These are phyloP conservation scores for Callorhinus ursinus DNA, from an alignment of 2,113 vertebrate species.

Conservation along the genomic window DNA sequence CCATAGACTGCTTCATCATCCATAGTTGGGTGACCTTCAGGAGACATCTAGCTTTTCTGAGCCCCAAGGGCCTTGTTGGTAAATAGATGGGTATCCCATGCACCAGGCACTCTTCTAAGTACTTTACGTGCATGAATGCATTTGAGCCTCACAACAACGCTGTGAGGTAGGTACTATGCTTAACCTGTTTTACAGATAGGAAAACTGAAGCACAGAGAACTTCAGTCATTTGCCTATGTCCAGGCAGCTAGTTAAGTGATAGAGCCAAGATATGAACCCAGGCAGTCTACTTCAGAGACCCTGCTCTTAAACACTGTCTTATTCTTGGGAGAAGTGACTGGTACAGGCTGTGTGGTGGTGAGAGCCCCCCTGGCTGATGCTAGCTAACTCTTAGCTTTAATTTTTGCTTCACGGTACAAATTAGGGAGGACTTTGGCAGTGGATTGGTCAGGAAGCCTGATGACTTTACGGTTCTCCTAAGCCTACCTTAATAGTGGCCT, in stretches of 20 bases:
- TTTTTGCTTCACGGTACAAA: not conserved
- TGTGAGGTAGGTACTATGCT: not conserved
- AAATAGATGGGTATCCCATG: not conserved
- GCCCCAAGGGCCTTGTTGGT: not conserved
- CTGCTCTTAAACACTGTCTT: not conserved
- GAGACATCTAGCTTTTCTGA: not conserved
- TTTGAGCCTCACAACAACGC: not conserved
- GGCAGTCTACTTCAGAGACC: not conserved
- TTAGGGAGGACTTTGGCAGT: not conserved
- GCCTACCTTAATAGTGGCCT: not conserved
- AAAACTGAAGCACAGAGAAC: not conserved
- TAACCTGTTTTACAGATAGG: not conserved
- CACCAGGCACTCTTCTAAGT: not conserved
- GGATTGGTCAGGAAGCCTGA: not conserved
- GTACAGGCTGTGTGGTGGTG: not conserved
- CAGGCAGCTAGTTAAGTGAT: not conserved
- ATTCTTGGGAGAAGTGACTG: not conserved
- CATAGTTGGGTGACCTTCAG: not conserved
- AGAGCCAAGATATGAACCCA: not conserved
- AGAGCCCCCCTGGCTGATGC: not conserved
- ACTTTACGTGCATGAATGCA: not conserved
- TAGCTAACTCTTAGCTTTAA: not conserved
- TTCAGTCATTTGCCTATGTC: not conserved
- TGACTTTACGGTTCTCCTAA: not conserved
- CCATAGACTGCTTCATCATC: not conserved